phyloP scores from a whole-genome alignment of 1,140 invertebrate species.

The Spodoptera frugiperda region DNA sequence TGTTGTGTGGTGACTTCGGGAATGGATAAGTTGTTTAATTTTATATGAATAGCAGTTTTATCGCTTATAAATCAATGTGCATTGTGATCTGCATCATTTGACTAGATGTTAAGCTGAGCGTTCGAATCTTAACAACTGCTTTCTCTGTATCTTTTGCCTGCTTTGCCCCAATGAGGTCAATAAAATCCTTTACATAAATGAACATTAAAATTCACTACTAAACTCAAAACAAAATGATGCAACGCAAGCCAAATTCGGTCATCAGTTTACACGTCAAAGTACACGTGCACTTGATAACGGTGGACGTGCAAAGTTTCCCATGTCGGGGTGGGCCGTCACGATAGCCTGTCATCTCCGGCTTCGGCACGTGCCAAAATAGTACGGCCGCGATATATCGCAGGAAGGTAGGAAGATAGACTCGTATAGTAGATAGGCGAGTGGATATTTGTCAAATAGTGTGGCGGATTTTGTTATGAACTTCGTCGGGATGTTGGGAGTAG shows the following conservation, averaged over 20 bases:
- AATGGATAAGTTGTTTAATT: too few relatives aligned
- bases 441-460: conserved; percentile 3
- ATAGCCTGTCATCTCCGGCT: conserved; percentile 36
- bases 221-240: neutral
- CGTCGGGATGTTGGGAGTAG: too few relatives aligned
- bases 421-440: neutral
- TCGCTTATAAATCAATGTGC: too few relatives aligned
- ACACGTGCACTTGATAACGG: conserved; percentile 10
- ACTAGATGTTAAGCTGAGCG: too few relatives aligned
- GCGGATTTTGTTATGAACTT: neutral
- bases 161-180: too few relatives aligned
- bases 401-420: conserved; percentile 15
- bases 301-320: conserved; percentile 23
- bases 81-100: too few relatives aligned
- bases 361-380: conserved; percentile 4
- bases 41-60: too few relatives aligned
- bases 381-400: conserved; percentile 9
- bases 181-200: neutral
- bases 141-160: too few relatives aligned
- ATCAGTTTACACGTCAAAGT: neutral
- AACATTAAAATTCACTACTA: neutral
- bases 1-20: neutral
- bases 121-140: too few relatives aligned
- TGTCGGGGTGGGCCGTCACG: neutral
- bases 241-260: conserved; percentile 1